Conservation (phyloP, 2,113 vertebrate genomes). For the Caloenas nicobarica region DNA sequence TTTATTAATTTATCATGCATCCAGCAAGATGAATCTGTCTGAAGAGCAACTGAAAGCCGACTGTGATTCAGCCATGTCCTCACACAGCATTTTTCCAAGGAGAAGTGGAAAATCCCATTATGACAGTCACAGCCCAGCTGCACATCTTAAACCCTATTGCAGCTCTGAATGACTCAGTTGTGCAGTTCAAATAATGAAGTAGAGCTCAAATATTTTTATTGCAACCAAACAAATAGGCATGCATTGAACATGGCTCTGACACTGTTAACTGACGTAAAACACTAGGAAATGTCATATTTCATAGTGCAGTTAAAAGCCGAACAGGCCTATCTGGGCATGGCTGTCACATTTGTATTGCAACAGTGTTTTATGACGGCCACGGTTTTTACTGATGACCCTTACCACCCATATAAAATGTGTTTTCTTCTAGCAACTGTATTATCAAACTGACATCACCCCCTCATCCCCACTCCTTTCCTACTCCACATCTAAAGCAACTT, state of each 20-base stretch:
- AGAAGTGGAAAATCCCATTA: not conserved
- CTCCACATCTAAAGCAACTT: not conserved
- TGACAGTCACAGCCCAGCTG: not conserved
- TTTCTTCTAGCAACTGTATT: not conserved
- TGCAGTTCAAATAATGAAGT: conserved; percentile 9
- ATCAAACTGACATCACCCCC: not conserved
- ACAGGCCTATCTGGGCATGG: not conserved
- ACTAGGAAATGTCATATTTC: not conserved
- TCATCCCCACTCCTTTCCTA: not conserved
- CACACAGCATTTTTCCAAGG: not conserved
- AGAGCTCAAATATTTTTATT: not conserved
- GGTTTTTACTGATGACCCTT: conserved; percentile 1
- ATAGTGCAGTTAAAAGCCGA: not conserved
- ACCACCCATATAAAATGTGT: not conserved
- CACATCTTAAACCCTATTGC: not conserved
- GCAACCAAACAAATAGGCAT: not conserved
- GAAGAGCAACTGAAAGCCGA: not conserved
- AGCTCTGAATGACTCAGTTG: not conserved
- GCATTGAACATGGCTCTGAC: not conserved
- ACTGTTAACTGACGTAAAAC: not conserved
- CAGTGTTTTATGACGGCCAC: not conserved
- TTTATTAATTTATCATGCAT: not conserved
- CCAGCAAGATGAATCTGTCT: not conserved
- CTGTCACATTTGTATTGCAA: not conserved
- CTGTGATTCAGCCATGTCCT: not conserved